These are phyloP conservation scores for Drosophila siamana DNA, from an alignment of 2,888 invertebrate species.

Conservation along the genomic window DNA sequence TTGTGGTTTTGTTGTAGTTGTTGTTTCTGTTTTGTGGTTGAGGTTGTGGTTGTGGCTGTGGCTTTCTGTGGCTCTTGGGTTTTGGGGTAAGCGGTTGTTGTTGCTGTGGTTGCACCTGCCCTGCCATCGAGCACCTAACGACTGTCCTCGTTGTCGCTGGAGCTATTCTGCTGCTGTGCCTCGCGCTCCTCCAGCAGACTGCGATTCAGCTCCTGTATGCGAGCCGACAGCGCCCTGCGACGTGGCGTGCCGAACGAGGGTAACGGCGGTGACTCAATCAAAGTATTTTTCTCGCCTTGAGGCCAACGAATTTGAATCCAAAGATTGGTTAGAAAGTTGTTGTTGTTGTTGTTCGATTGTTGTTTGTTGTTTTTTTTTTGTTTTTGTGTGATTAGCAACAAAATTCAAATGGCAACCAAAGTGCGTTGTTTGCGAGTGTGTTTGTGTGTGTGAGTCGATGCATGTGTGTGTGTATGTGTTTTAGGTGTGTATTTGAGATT, in stretches of 20 bases:
- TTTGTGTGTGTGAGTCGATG: slow-evolving; percentile 7
- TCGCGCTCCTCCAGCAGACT: slow-evolving; percentile 85
- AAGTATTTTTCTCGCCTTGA: slow-evolving; percentile 92
- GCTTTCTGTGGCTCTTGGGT: slow-evolving; percentile 20
- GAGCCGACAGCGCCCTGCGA: slow-evolving; percentile 85
- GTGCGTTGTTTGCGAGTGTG: slow-evolving; percentile 22
- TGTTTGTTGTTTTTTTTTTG: slow-evolving; percentile 8
- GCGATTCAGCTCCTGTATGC: slow-evolving; percentile 85
- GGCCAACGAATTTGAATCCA: slow-evolving; percentile 20
- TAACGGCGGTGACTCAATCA: slow-evolving; percentile 89
- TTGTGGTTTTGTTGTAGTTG: neutral
- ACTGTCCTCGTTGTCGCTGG: slow-evolving; percentile 85
- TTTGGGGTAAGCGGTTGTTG: slow-evolving; percentile 58
- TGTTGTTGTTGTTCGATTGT: slow-evolving; percentile 18
- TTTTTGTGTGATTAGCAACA: slow-evolving; percentile 50
- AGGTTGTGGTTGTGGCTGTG: slow-evolving; percentile 3
- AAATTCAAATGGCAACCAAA: slow-evolving; percentile 39
- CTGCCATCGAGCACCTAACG: slow-evolving; percentile 62
- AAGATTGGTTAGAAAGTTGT: slow-evolving; percentile 40
- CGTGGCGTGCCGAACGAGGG: slow-evolving; percentile 85
- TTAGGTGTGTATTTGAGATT: slow-evolving; percentile 21
- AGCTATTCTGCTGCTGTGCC: slow-evolving; percentile 84
- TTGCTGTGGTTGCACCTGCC: slow-evolving; percentile 61
- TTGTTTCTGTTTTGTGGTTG: slow-evolving; percentile 15
- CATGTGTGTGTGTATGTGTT: slow-evolving; percentile 16